Base-by-base conservation (phyloP, 2,888 invertebrate genomes). In the Ornithoptera priamus region DNA sequence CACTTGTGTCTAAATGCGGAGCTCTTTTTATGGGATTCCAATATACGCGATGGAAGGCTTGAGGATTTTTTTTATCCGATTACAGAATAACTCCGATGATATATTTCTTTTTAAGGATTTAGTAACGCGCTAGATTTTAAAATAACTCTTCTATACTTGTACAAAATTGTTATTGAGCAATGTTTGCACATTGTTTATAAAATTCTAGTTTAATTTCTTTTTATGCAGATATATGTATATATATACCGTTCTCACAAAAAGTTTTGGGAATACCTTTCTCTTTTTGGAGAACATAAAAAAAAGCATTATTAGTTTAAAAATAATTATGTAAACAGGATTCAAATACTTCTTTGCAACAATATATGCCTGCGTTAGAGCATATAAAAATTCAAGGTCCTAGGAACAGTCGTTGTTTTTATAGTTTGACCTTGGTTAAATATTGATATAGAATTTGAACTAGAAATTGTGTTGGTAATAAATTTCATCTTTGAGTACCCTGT, bases 1-100 rank as follows among this genome's bases (percentile, higher is more conserved):
- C 71, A 50, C 50, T n/a, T 62, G 56, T 65, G 22, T 67, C 53
- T 53, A 67, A 46, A 39, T 58, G 57, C 58, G 62, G 62, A 63
- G 50, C 20, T 63, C 59, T 61, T 67, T 68, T 59, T 68, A 68
- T 39, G 50, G 15, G 17, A 61, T 39, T 67, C 39, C 20, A 42
- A 62, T 62, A 50, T 17, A 22, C 61, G 24, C 20, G n/a, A 60
- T 60, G 59, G 46, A 66, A 50, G 66, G 6, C 24, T 46, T 46
- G 46, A 46, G 46, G 46, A 46, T 15, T 46, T 46, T 42, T 42
- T 60, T 60, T 46, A 46, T 50, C 50, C n/a, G 20, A 46, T 58
- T 24, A 20, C 22, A 58, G 15, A 20, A 58, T 24, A 39, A 39
- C 17, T 53, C 24, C 63, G 20, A 18, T 12, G 20, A 17, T 8